Conservation (phyloP, 2,888 invertebrate genomes). For the Tolmerus cingulatus region DNA sequence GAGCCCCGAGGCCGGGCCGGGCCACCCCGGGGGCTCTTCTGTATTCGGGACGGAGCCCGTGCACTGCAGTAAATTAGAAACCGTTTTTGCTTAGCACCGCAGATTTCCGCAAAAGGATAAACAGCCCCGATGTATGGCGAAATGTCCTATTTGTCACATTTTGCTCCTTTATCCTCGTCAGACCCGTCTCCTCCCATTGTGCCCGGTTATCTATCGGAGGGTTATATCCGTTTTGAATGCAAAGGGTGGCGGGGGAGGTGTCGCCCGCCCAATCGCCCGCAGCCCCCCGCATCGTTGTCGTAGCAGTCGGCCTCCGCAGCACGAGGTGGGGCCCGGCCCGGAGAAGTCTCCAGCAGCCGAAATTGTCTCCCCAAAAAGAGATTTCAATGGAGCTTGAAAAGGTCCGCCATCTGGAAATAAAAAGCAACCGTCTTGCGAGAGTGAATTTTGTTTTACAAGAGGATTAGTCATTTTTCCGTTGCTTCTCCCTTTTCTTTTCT, state of each 20-base stretch:
- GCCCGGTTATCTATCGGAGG: slow-evolving; percentile 34
- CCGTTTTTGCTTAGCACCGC: slow-evolving; percentile 42
- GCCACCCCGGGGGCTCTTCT: not conserved
- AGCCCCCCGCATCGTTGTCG: not conserved
- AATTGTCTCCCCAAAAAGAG: not conserved
- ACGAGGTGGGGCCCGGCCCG: not conserved
- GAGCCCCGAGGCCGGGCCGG: not conserved
- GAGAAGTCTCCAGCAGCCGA: not conserved
- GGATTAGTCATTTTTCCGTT: slow-evolving; percentile 37
- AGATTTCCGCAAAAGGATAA: slow-evolving; percentile 42
- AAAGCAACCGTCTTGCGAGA: slow-evolving; percentile 40
- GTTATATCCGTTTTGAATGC: slow-evolving; percentile 38
- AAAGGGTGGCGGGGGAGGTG: slow-evolving; percentile 2
- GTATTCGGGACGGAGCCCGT: slow-evolving; percentile 23
- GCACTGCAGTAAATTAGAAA: slow-evolving; percentile 42
- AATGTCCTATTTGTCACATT: slow-evolving; percentile 42
- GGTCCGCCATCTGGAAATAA: slow-evolving; percentile 41
- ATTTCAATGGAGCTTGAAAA: slow-evolving; percentile 13
- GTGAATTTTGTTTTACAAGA: slow-evolving; percentile 42
- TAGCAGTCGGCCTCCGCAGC: slow-evolving; percentile 2
- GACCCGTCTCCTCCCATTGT: slow-evolving; percentile 15
- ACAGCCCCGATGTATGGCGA: slow-evolving; percentile 39
- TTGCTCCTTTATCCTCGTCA: slow-evolving; percentile 16
- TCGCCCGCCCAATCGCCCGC: not conserved
- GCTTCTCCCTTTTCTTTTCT: not conserved